Conservation (phyloP, 2,113 vertebrate genomes). For the Myiopsitta monachus region DNA sequence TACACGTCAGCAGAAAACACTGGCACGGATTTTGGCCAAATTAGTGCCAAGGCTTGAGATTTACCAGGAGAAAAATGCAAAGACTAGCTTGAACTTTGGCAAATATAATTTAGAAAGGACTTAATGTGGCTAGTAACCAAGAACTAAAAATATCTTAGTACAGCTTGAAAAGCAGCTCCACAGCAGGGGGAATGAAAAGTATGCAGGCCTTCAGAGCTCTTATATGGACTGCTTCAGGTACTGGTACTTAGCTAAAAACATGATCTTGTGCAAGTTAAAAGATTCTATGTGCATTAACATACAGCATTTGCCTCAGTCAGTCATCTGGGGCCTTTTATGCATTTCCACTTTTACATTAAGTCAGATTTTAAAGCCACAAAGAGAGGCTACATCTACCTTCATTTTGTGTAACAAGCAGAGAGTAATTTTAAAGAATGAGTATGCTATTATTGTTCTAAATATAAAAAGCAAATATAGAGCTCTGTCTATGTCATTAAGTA, state of each 20-base stretch:
- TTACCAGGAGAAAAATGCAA: not conserved
- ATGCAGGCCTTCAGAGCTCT: not conserved
- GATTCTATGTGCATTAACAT: not conserved
- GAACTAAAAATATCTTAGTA: not conserved
- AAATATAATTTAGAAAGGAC: not conserved
- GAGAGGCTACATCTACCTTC: not conserved
- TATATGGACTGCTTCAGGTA: not conserved
- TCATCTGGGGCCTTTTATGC: not conserved
- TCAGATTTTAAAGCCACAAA: not conserved
- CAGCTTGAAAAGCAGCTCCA: not conserved
- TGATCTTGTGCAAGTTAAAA: not conserved
- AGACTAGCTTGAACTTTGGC: not conserved
- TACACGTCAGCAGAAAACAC: not conserved
- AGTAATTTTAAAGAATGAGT: not conserved
- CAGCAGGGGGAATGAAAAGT: not conserved
- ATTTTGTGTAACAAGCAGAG: not conserved
- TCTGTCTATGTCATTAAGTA: not conserved
- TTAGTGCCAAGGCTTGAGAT: not conserved
- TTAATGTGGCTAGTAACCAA: not conserved
- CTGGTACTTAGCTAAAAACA: not conserved
- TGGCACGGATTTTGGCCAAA: not conserved
- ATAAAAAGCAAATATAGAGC: not conserved
- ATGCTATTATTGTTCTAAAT: not conserved
- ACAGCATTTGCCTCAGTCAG: not conserved
- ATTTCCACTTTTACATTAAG: not conserved